phyloP scores from a whole-genome alignment of 2,797 vertebrate genomes.

The Leptatherina wallacei region DNA sequence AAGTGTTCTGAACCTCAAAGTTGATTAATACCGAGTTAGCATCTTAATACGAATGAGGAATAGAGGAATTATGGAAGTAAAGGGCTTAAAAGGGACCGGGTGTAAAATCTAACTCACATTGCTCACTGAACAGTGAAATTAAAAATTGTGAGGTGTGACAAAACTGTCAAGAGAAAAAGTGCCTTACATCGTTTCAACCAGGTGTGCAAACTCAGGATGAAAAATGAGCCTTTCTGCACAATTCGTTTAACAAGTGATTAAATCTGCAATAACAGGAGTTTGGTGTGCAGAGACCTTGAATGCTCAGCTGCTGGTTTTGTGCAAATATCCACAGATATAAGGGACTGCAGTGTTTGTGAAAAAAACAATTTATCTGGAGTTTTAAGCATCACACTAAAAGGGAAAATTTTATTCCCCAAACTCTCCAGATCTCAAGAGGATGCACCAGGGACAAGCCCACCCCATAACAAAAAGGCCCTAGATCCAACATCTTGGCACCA shows the following conservation, averaged over 20 bases:
- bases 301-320: conserved; percentile 22
- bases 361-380: neutral
- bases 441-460: neutral
- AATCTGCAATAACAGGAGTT: conserved; percentile 59
- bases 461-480: neutral
- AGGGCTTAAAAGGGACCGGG: conserved; percentile 19
- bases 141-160: conserved; percentile 68
- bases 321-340: conserved; percentile 18
- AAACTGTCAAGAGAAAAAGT: conserved; percentile 57
- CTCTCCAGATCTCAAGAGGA: neutral
- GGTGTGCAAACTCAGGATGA: conserved; percentile 51
- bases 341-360: neutral
- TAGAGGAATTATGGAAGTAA: conserved; percentile 28
- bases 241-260: conserved; percentile 59
- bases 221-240: conserved; percentile 49
- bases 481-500: neutral
- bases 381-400: neutral
- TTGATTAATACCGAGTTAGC: conserved; percentile 28
- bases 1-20: conserved; percentile 25
- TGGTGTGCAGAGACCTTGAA: conserved; percentile 31
- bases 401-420: neutral
- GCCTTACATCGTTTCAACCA: conserved; percentile 28
- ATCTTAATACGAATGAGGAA: conserved; percentile 28
- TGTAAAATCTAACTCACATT: conserved; percentile 46
- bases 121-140: conserved; percentile 78